Evolutionary conservation across 2,113 vertebrate genomes (phyloP), one percentile per base, ranked within the genome.

Genomic region (Notarius lentiginosus): DNA sequence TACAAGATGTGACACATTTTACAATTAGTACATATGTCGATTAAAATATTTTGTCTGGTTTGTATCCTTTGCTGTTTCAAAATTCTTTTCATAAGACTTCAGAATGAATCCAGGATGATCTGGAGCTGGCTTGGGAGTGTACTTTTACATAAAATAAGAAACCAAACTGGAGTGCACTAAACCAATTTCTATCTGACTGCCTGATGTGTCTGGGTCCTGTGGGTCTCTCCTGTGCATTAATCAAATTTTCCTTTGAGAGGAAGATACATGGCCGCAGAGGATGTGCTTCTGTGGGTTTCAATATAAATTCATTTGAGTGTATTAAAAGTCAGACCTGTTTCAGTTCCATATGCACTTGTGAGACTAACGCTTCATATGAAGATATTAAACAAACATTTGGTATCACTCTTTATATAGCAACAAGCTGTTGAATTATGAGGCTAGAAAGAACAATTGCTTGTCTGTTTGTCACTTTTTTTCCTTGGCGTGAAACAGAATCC

Each of bases 171-270:
- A 49, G 34, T 65, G 47, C 12, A 1, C 81, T 87, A 87, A 87
- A 83, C 81, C 49, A 87, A 87, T 87, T 87, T 83, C 70, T 87
- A 87, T 87, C 56, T 49, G 86, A 55, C 72, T 58, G 81, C 77
- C 81, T 83, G 86, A 63, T 65, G 30, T 76, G 68, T 82, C 47
- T 73, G 70, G 72, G 81, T 47, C 81, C 81, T 41, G 70, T n/a
- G 30, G 72, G 86, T 65, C 58, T 65, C 41, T 65, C 72, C 47
- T 65, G 79, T 41, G 86, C 47, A 83, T 87, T 83, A 87, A 87
- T 83, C 86, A 83, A 34, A 77, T 87, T 87, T 83, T 17, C 51
- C 49, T 61, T 18, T 1, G 11, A 75, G 17, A 83, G 68, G 18
- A 76, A 83, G 49, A 83, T 77, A 47, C 58, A 87, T 75, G 65